Conservation (phyloP, 2,113 vertebrate species). For the Grammomys dolichurus region DNA sequence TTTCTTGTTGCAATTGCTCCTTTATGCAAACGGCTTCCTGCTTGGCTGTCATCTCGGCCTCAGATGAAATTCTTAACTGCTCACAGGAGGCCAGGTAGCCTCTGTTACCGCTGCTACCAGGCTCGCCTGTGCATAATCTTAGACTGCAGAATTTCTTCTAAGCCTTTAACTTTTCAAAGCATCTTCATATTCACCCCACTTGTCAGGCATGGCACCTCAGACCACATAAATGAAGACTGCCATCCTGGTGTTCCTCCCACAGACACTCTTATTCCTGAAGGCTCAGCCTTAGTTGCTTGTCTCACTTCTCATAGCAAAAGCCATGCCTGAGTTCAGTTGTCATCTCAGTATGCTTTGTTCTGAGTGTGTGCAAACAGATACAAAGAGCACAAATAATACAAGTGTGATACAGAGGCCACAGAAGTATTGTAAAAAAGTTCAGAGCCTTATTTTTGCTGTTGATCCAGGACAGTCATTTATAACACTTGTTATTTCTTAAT, state of each 20-base stretch:
- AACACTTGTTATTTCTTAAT: conserved; percentile 58
- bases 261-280: background rate
- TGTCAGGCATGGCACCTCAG: too few species aligned
- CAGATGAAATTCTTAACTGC: background rate
- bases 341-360: conserved; percentile 7
- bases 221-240: background rate
- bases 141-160: background rate
- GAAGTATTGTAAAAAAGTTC: conserved; percentile 54
- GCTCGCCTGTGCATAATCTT: background rate
- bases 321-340: background rate
- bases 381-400: background rate
- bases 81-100: background rate
- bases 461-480: background rate
- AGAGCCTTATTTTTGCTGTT: conserved; percentile 50
- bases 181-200: background rate
- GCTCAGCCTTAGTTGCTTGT: background rate
- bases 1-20: background rate
- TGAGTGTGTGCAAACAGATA: conserved; percentile 53
- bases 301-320: background rate
- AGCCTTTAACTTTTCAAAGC: background rate
- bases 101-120: background rate
- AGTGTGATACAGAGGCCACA: background rate
- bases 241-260: background rate
- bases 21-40: background rate
- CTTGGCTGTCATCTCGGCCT: background rate